Percentiles rank a stretch among this genome's conserved stretches.
Evolutionary conservation across 1,140 invertebrate species (phyloP).

Genomic region (Drosophila burlai): DNA sequence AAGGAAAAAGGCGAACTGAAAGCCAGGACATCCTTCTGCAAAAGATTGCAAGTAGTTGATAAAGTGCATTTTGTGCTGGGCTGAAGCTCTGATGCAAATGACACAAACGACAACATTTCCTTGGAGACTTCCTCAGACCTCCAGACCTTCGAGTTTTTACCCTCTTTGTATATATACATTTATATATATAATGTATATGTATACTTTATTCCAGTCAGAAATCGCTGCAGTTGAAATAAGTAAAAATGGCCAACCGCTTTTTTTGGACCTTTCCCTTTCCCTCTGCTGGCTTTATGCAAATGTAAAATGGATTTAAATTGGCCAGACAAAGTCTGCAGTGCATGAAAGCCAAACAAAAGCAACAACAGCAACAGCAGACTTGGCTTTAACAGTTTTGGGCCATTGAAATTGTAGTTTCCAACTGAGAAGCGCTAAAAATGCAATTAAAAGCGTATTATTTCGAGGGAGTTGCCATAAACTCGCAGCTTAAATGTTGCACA

Average conservation of each 20-base stretch:
- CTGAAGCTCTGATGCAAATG: constrained; percentile 51
- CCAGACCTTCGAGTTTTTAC: not conserved
- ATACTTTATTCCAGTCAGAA: constrained; percentile 25
- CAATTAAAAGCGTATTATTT: constrained; percentile 66
- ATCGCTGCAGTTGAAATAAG: constrained; percentile 55
- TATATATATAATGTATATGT: not conserved
- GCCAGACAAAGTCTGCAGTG: constrained; percentile 48
- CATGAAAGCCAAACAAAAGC: constrained; percentile 30
- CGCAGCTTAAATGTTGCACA: constrained; percentile 56
- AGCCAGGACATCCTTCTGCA: constrained; percentile 35
- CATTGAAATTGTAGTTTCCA: constrained; percentile 41
- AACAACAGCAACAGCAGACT: constrained; percentile 5
- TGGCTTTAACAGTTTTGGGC: constrained; percentile 51
- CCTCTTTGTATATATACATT: not conserved
- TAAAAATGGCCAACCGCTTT: constrained; percentile 44
- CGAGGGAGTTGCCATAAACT: constrained; percentile 24
- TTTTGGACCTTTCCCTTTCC: constrained; percentile 14
- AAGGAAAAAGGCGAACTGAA: constrained; percentile 14
- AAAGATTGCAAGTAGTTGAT: constrained; percentile 67
- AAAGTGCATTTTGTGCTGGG: constrained; percentile 68
- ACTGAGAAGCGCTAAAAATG: constrained; percentile 54
- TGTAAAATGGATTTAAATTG: constrained; percentile 63
- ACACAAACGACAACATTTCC: constrained; percentile 59
- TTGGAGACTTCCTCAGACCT: constrained; percentile 17
- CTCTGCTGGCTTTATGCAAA: constrained; percentile 44